Percentiles rank a stretch among this genome's conserved stretches.
These are phyloP conservation scores for Perccottus glenii DNA, from an alignment of 2,113 vertebrate species.

Conservation along the genomic window DNA sequence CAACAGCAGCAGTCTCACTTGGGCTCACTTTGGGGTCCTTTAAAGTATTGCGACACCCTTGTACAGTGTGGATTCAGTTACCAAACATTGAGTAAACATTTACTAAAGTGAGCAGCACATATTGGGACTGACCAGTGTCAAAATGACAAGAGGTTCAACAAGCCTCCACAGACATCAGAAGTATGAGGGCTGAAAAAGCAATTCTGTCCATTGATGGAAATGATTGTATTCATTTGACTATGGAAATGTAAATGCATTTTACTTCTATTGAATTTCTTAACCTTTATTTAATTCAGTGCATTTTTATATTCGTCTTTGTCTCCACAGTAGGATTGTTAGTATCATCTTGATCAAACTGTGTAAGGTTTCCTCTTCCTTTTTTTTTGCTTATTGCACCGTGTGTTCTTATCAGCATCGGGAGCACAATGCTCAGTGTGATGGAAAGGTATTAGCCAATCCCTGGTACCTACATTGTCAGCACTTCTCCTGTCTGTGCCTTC, in stretches of 20 bases:
- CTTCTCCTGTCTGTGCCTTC: slow-evolving; percentile 59
- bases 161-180: slow-evolving; percentile 40
- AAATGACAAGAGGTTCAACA: slow-evolving; percentile 55
- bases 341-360: slow-evolving; percentile 76
- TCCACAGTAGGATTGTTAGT: slow-evolving; percentile 40
- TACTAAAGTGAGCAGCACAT: background rate
- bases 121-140: slow-evolving; percentile 4
- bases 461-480: slow-evolving; percentile 74
- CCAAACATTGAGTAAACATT: background rate
- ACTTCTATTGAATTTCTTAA: slow-evolving; percentile 28
- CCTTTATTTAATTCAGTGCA: slow-evolving; percentile 59
- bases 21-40: slow-evolving; percentile 5
- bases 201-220: slow-evolving; percentile 68
- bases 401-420: slow-evolving; percentile 76
- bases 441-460: slow-evolving; percentile 75
- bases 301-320: slow-evolving; percentile 48
- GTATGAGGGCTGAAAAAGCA: slow-evolving; percentile 50
- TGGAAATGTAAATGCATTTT: slow-evolving; percentile 67
- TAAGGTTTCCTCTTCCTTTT: slow-evolving; percentile 46
- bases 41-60: background rate
- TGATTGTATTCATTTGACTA: slow-evolving; percentile 63
- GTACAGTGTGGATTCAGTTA: background rate
- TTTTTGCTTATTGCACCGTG: slow-evolving; percentile 76
- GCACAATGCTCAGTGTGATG: slow-evolving; percentile 77
- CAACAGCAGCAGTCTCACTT: background rate